These are phyloP conservation scores for Crotalus adamanteus DNA, from an alignment of 2,797 vertebrate species.

Conservation along the genomic window DNA sequence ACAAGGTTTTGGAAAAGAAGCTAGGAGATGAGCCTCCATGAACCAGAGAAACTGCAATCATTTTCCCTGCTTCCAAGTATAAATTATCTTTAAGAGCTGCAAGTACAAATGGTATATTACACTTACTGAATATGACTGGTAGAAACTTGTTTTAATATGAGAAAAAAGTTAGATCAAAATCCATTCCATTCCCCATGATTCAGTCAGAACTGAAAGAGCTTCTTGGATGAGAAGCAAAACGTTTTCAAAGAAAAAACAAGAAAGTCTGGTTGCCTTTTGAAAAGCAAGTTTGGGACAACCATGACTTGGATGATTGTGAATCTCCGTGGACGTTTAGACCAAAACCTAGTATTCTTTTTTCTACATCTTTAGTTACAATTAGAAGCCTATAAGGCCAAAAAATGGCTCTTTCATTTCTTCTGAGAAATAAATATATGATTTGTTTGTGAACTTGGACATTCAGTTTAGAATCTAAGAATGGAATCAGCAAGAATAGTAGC, in stretches of 20 bases:
- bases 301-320: neutral
- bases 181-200: neutral
- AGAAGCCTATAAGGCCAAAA: neutral
- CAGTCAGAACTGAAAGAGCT: neutral
- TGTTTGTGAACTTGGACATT: neutral
- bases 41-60: conserved; percentile 85
- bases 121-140: neutral
- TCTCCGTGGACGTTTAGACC: neutral
- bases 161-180: neutral
- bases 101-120: conserved; percentile 41
- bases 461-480: neutral
- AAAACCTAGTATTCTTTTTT: neutral
- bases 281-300: neutral
- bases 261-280: neutral
- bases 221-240: neutral
- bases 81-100: conserved; percentile 86
- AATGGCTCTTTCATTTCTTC: neutral
- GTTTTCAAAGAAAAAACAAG: neutral
- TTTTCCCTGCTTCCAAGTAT: conserved; percentile 89
- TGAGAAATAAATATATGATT: neutral
- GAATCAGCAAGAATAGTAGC: neutral
- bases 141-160: neutral
- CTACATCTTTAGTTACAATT: neutral
- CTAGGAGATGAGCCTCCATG: conserved; percentile 81
- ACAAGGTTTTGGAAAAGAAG: conserved; percentile 88